phyloP scores from a whole-genome alignment of 2,797 vertebrate species.

The Capromys pilorides region DNA sequence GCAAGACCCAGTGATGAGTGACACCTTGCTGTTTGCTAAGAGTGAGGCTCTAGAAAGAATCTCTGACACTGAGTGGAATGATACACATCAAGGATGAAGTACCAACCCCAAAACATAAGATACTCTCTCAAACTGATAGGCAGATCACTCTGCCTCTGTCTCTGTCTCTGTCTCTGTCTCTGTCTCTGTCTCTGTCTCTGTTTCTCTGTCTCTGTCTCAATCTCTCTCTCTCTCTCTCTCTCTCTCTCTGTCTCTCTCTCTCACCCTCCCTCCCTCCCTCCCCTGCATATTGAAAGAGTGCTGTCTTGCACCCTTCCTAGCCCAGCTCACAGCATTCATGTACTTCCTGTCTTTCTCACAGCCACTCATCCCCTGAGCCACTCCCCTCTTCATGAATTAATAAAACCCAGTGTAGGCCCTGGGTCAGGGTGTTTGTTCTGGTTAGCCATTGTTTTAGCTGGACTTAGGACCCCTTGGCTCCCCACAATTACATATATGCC shows the following conservation, averaged over 20 bases:
- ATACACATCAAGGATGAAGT: not conserved
- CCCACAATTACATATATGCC: not conserved
- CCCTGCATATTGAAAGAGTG: not conserved
- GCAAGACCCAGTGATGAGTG: not conserved
- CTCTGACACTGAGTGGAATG: not conserved
- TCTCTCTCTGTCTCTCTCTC: too few species aligned
- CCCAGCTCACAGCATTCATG: not conserved
- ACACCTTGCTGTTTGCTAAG: not conserved
- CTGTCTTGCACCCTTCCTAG: not conserved
- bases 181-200: too few species aligned
- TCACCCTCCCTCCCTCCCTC: too few species aligned
- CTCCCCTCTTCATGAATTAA: not conserved
- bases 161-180: not conserved
- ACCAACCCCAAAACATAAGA: not conserved
- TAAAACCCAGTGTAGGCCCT: not conserved
- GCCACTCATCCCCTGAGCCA: not conserved
- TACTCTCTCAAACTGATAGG: not conserved
- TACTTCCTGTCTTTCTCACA: not conserved
- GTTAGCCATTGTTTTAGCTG: not conserved
- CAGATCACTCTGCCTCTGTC: not conserved
- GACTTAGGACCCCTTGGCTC: not conserved
- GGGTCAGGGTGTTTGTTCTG: not conserved
- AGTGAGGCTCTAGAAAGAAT: not conserved
- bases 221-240: not conserved
- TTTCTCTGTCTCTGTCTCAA: not conserved